Evolutionary conservation across 2,797 vertebrate species (phyloP).

Genomic region (Masticophis lateralis): DNA sequence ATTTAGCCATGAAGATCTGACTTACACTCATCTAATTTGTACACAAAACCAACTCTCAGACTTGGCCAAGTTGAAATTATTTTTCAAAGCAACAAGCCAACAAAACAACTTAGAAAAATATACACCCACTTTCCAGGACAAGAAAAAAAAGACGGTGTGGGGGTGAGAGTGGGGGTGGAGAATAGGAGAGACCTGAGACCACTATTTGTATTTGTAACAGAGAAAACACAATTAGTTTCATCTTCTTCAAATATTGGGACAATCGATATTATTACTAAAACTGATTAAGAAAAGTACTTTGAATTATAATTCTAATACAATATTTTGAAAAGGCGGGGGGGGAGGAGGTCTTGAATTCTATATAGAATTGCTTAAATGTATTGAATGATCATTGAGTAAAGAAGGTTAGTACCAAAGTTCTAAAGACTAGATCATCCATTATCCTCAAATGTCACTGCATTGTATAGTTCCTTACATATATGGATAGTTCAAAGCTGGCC

Average conservation of each 20-base stretch:
- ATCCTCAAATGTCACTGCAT: constrained; percentile 32
- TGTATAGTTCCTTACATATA: constrained; percentile 40
- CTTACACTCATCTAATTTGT: background rate
- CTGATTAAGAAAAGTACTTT: constrained; percentile 25
- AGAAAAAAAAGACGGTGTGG: background rate
- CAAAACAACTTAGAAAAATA: background rate
- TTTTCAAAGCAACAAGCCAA: background rate
- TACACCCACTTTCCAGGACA: background rate
- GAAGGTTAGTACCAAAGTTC: constrained; percentile 47
- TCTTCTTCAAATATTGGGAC: constrained; percentile 23
- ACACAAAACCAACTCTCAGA: background rate
- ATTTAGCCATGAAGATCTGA: background rate
- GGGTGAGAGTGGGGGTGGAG: too few species aligned
- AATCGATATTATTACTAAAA: background rate
- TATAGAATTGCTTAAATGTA: constrained; percentile 51
- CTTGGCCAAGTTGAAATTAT: background rate
- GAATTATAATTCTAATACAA: constrained; percentile 51
- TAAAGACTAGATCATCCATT: constrained; percentile 40
- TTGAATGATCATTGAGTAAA: constrained; percentile 57
- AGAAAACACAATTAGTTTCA: background rate
- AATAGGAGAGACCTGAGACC: background rate
- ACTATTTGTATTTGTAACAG: background rate
- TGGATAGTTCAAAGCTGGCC: background rate
- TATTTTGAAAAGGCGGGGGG: constrained; percentile 23
- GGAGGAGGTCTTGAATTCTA: constrained; percentile 45